A percentile compares a stretch with the other conserved stretches of the same genome.
These are phyloP conservation scores for Drosophila silvestris DNA, from an alignment of 2,888 invertebrate genomes.

Conservation along the genomic window DNA sequence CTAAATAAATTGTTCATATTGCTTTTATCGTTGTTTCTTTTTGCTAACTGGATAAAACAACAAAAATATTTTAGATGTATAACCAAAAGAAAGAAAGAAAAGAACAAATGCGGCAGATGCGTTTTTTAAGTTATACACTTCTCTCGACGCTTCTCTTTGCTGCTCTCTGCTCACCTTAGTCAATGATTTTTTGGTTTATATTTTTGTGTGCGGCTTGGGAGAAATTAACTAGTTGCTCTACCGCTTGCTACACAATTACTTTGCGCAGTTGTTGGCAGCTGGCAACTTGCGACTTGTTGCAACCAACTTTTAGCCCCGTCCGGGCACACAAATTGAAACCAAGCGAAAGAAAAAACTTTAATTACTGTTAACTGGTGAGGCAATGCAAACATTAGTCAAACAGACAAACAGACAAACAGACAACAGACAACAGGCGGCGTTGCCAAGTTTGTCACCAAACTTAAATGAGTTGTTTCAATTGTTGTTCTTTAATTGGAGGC, in stretches of 20 bases:
- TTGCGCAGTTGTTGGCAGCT: slow-evolving; percentile 18
- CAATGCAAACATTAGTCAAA: slow-evolving; percentile 53
- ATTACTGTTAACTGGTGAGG: slow-evolving; percentile 63
- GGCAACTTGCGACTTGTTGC: slow-evolving; percentile 51
- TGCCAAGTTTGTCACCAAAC: slow-evolving; percentile 62
- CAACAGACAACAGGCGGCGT: slow-evolving; percentile 6
- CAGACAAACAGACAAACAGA: slow-evolving; percentile 24
- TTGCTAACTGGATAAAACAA: neutral
- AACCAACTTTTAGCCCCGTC: slow-evolving; percentile 37
- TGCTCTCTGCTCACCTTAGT: neutral
- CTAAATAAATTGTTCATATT: neutral
- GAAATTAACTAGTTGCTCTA: slow-evolving; percentile 29
- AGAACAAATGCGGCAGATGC: no score
- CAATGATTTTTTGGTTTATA: slow-evolving; percentile 1
- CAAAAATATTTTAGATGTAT: neutral
- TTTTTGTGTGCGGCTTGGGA: slow-evolving; percentile 5
- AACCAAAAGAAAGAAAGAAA: neutral
- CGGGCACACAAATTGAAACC: slow-evolving; percentile 58
- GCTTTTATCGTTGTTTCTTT: neutral
- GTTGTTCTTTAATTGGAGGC: slow-evolving; percentile 7
- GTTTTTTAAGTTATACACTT: neutral
- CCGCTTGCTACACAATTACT: slow-evolving; percentile 12
- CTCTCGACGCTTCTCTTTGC: neutral
- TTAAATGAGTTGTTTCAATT: slow-evolving; percentile 63
- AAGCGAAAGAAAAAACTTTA: slow-evolving; percentile 49